These are phyloP conservation scores for Poecilia wingei DNA, from an alignment of 2,797 vertebrate genomes.

Conservation along the genomic window DNA sequence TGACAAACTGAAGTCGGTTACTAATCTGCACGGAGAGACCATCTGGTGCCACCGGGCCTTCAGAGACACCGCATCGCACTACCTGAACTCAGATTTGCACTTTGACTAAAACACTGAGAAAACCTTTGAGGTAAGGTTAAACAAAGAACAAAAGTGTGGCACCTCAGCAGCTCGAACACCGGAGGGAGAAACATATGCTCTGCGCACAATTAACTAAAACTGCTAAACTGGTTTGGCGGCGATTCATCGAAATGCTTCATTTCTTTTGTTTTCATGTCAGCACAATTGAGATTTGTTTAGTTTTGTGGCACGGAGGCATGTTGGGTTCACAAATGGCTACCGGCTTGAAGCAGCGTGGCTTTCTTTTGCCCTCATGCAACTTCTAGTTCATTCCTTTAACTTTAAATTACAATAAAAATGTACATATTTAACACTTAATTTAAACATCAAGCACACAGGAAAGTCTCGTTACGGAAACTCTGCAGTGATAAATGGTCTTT, in stretches of 20 bases:
- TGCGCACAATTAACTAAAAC: conserved; percentile 26
- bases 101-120: conserved; percentile 40
- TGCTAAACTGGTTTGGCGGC: conserved; percentile 54
- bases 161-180: conserved; percentile 11
- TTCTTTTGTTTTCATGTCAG: conserved; percentile 15
- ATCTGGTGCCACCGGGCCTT: conserved; percentile 53
- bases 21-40: conserved; percentile 38
- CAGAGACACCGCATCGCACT: conserved; percentile 46
- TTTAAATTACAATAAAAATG: background rate
- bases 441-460: background rate
- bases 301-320: background rate
- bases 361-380: background rate
- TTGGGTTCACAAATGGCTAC: conserved; percentile 4
- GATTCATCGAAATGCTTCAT: conserved; percentile 18
- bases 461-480: background rate
- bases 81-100: conserved; percentile 54
- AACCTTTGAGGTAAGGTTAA: conserved; percentile 55
- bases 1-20: conserved; percentile 43
- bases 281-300: conserved; percentile 1
- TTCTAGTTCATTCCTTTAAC: background rate
- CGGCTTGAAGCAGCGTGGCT: background rate
- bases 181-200: conserved; percentile 53
- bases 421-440: background rate
- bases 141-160: conserved; percentile 59
- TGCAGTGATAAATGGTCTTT: background rate